Base-by-base conservation (phyloP, 1,140 invertebrate genomes). In the Nasonia giraulti region DNA sequence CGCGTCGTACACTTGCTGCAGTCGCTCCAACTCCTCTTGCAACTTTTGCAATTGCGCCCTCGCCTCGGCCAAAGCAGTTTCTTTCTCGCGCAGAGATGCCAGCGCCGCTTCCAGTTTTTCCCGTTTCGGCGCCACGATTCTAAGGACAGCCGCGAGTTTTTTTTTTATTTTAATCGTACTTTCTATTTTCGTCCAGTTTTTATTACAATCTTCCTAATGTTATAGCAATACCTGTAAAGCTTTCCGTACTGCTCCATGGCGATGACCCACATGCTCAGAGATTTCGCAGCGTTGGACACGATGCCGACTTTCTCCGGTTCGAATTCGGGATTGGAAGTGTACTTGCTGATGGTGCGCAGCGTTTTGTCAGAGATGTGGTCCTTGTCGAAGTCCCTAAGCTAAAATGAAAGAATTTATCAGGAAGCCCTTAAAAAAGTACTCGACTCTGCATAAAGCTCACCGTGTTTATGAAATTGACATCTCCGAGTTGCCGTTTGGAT, bases 171-270 rank as follows among this genome's bases (percentile, higher is more conserved):
- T 80, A 80, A 69, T 69, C 47, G 97, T 7, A 44, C 8, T 44
- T 97, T 80, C 97, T 95, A 44, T 44, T 88, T 96, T 68, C 44
- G 71, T 69, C 31, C 76, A 44, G 0, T 97, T 50, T 31, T 50
- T 17, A 75, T 44, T 75, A 37, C 2, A 37, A 37, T 37, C 27
- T 27, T 27, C 1, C 27, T 27, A 27, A 27, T 27, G 27, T 27
- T 27, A 27, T 27, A 27, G 27, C 1, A 27, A 50, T 27, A 96
- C 95, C 95, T 96, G 93, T 96, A 98, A 73, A 98, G 95, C 93
- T 96, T 96, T 6, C 96, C 97, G 90, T 98, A 98, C 89, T 97
- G 95, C 90, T 98, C 96, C 91, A 98, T 98, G 6, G 97, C 97
- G 86, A 96, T 94, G n/a, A 98, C 97, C 97, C 97, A 98, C 90